These are phyloP conservation scores for Phorcus lineatus DNA, from an alignment of 2,888 invertebrate species.

Conservation along the genomic window DNA sequence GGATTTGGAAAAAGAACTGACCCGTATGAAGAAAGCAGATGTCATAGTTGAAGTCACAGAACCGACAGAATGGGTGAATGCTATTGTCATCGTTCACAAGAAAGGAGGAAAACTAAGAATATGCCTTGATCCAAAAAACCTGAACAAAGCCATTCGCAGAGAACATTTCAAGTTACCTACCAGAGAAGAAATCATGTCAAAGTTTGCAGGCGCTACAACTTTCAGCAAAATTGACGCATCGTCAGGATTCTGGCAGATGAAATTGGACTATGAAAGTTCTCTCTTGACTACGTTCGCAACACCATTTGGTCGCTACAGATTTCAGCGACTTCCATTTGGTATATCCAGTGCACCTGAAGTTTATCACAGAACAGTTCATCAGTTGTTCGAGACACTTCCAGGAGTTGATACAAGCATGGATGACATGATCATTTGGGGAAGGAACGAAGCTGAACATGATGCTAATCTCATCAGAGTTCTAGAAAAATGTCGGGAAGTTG, in stretches of 20 bases:
- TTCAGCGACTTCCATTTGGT: slow-evolving; percentile 28
- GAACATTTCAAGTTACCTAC: slow-evolving; percentile 48
- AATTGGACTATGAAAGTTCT: no score
- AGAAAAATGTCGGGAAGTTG: not conserved
- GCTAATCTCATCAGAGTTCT: not conserved
- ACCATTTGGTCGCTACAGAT: no score
- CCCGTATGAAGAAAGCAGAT: slow-evolving; percentile 33
- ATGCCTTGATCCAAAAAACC: slow-evolving; percentile 48
- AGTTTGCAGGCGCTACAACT: slow-evolving; percentile 35
- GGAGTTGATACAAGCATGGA: slow-evolving; percentile 19
- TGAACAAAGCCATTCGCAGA: slow-evolving; percentile 45
- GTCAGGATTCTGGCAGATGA: no score
- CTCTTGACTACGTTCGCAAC: no score
- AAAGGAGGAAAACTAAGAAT: slow-evolving; percentile 45
- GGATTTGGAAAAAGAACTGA: slow-evolving; percentile 42
- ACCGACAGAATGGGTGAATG: slow-evolving; percentile 52
- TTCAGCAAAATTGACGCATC: slow-evolving; percentile 46
- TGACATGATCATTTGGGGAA: not conserved
- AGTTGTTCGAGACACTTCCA: slow-evolving; percentile 15
- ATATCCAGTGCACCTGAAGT: slow-evolving; percentile 23
- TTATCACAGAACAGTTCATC: slow-evolving; percentile 3
- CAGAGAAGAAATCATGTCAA: slow-evolving; percentile 44
- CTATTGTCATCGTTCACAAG: slow-evolving; percentile 42
- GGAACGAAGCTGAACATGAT: not conserved
- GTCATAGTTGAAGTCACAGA: slow-evolving; percentile 44